These are phyloP conservation scores for Hydrotaea cyrtoneurina DNA, from an alignment of 2,888 invertebrate species.

Conservation along the genomic window DNA sequence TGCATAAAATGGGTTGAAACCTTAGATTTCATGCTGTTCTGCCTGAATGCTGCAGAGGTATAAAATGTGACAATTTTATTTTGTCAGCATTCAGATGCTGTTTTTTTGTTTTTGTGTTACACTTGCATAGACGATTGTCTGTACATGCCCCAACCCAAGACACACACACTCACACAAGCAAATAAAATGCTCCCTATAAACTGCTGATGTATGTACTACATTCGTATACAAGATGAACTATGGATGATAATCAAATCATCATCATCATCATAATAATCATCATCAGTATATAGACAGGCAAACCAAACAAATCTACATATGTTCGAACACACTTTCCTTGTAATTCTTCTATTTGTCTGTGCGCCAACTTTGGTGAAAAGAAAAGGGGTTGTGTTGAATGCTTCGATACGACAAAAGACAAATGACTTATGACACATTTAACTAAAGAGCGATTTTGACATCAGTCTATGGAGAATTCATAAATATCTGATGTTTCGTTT, in stretches of 20 bases:
- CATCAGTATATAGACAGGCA: neutral
- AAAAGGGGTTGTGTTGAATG: neutral
- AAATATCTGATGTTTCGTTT: slow-evolving; percentile 53
- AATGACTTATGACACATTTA: slow-evolving; percentile 64
- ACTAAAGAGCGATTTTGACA: slow-evolving; percentile 59
- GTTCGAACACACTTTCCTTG: slow-evolving; percentile 13
- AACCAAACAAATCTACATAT: slow-evolving; percentile 3
- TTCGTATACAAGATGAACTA: neutral
- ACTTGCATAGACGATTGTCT: too few relatives aligned
- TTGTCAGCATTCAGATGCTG: neutral
- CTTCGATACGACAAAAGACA: slow-evolving; percentile 46
- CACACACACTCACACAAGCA: neutral
- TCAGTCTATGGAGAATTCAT: slow-evolving; percentile 58
- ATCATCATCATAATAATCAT: neutral
- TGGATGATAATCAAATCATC: slow-evolving; percentile 9
- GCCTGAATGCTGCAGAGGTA: neutral
- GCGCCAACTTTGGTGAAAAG: neutral
- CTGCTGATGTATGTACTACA: neutral
- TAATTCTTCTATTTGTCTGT: neutral
- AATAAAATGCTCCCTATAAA: neutral
- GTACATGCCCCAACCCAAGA: too few relatives aligned
- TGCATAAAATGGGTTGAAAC: neutral
- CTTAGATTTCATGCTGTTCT: neutral
- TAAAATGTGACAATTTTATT: slow-evolving; percentile 18
- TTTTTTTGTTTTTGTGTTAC: too few relatives aligned